Evolutionary conservation across 2,888 invertebrate species (phyloP).

Genomic region (Cybosia mesomella): DNA sequence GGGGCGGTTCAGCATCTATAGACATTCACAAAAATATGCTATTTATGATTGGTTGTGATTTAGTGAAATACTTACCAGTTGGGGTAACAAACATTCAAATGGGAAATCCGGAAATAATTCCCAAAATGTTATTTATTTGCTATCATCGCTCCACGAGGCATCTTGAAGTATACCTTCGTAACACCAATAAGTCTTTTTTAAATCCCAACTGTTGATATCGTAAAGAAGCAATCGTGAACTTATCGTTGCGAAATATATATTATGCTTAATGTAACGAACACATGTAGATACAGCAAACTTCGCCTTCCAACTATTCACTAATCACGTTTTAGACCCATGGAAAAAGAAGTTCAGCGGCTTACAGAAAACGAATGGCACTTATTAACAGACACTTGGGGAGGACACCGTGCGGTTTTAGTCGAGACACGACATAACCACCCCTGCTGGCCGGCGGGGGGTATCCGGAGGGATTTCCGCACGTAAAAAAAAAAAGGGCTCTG

Average conservation of each 20-base stretch:
- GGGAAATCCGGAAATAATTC: not conserved
- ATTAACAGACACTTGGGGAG: constrained; percentile 9
- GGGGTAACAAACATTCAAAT: not conserved
- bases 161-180: constrained; percentile 78
- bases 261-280: constrained; percentile 29
- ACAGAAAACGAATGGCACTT: constrained; percentile 12
- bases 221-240: constrained; percentile 86
- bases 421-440: no score
- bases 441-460: no score
- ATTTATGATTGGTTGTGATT: no score
- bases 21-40: no score
- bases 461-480: no score
- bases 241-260: constrained; percentile 86
- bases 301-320: constrained; percentile 14
- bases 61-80: not conserved
- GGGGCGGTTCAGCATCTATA: no score
- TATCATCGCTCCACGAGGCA: constrained; percentile 84
- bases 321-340: constrained; percentile 8
- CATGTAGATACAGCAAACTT: constrained; percentile 34
- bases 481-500: no score
- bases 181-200: constrained; percentile 83
- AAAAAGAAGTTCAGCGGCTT: constrained; percentile 6
- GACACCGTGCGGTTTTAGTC: constrained; percentile 68
- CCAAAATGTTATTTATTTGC: constrained; percentile 68
- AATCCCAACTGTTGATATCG: constrained; percentile 84